phyloP scores from a whole-genome alignment of 2,888 invertebrate species.

The Chironomus tentans region DNA sequence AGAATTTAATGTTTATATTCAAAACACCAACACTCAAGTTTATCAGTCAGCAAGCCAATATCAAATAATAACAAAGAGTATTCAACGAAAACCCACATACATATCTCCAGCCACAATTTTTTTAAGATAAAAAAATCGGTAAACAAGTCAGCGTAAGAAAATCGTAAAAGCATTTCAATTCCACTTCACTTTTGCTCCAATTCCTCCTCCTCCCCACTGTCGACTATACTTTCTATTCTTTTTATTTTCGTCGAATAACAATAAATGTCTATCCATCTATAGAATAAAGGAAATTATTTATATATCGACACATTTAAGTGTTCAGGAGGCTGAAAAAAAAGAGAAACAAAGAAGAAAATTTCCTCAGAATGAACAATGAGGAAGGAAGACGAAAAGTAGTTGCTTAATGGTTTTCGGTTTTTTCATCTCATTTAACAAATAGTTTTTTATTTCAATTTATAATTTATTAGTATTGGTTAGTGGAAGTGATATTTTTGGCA shows the following conservation, averaged over 20 bases:
- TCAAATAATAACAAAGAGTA: no score
- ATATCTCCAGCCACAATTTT: no score
- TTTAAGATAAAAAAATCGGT: no score
- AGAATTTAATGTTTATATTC: no score
- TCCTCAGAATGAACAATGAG: background rate
- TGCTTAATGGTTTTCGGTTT: slow-evolving; percentile 23
- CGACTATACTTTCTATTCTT: background rate
- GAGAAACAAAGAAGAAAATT: background rate
- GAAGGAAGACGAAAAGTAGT: background rate
- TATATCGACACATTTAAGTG: slow-evolving; percentile 17
- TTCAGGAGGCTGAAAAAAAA: background rate
- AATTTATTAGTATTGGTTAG: slow-evolving; percentile 1
- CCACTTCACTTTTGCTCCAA: background rate
- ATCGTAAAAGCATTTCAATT: background rate
- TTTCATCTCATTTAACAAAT: slow-evolving; percentile 17
- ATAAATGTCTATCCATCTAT: background rate
- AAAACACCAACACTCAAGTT: no score
- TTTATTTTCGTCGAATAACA: background rate
- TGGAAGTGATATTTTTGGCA: no score
- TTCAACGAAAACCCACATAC: no score
- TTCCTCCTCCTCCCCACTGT: no score
- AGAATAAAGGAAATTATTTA: slow-evolving; percentile 12
- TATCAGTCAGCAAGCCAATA: no score
- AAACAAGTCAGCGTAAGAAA: no score
- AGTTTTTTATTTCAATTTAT: slow-evolving; percentile 1